Conservation (phyloP, 2,888 invertebrate species). For the Rhabditoides inermis region DNA sequence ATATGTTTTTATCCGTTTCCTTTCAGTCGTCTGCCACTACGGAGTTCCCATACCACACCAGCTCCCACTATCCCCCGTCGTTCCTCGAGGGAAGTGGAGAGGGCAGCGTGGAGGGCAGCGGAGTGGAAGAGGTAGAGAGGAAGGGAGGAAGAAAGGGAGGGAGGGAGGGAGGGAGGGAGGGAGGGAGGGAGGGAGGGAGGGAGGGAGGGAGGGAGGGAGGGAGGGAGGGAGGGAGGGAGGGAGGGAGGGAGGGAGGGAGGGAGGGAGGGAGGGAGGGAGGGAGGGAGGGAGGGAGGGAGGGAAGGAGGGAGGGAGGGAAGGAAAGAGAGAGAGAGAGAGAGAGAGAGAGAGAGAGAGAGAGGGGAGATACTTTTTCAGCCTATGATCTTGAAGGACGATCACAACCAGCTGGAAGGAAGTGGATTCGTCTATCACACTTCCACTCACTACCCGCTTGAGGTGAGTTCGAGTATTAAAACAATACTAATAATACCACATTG, state of each 20-base stretch:
- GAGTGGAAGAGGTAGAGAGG: background rate
- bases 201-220: background rate
- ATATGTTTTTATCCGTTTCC: too few relatives aligned
- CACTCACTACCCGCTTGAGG: constrained; percentile 8
- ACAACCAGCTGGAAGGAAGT: background rate
- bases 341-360: background rate
- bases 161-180: background rate
- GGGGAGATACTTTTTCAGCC: too few relatives aligned
- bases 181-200: background rate
- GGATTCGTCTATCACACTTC: constrained; percentile 6
- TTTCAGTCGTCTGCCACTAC: too few relatives aligned
- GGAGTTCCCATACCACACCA: too few relatives aligned
- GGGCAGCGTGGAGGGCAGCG: background rate
- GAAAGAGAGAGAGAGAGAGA: background rate
- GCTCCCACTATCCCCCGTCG: background rate
- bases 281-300: background rate
- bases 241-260: background rate
- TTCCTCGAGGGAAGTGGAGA: background rate
- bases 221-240: background rate
- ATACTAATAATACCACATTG: background rate
- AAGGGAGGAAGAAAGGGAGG: background rate
- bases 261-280: background rate
- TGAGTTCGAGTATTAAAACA: background rate
- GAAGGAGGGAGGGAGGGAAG: background rate
- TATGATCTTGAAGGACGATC: too few relatives aligned